These are phyloP conservation scores for Dendrolimus kikuchii DNA, from an alignment of 1,140 invertebrate genomes.

Conservation along the genomic window DNA sequence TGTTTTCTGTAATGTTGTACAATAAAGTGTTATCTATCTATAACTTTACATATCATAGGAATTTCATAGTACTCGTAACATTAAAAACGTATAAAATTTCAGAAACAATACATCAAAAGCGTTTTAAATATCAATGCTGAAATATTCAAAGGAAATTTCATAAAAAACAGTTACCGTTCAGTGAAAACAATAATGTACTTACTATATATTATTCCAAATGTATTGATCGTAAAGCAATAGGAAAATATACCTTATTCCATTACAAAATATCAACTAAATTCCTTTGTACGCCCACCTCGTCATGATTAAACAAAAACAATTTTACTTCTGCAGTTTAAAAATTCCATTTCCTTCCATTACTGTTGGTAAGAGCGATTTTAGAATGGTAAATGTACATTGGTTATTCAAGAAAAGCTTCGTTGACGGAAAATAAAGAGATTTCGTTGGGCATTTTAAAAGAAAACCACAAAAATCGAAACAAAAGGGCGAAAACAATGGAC, in stretches of 20 bases:
- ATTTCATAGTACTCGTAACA: neutral
- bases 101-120: slow-evolving; percentile 9
- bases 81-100: slow-evolving; percentile 5
- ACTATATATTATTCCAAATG: no score
- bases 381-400: slow-evolving; percentile 8
- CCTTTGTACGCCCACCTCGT: slow-evolving; percentile 6
- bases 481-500: slow-evolving; percentile 20
- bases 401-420: slow-evolving; percentile 16
- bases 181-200: slow-evolving; percentile 17
- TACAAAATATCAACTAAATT: slow-evolving; percentile 5
- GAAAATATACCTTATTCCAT: slow-evolving; percentile 4
- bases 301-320: slow-evolving; percentile 14
- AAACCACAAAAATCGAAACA: slow-evolving; percentile 35
- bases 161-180: slow-evolving; percentile 17
- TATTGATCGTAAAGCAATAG: no score
- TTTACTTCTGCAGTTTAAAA: slow-evolving; percentile 11
- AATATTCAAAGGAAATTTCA: slow-evolving; percentile 11
- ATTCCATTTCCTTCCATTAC: slow-evolving; percentile 8
- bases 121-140: slow-evolving; percentile 9
- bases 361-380: neutral
- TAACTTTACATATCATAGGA: no score
- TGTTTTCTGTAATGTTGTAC: no score
- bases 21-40: no score
- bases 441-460: slow-evolving; percentile 30
- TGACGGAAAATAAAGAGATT: slow-evolving; percentile 31